phyloP scores from a whole-genome alignment of 92 coral and sea anemone genomes.

The Isaurus tuberculatus region DNA sequence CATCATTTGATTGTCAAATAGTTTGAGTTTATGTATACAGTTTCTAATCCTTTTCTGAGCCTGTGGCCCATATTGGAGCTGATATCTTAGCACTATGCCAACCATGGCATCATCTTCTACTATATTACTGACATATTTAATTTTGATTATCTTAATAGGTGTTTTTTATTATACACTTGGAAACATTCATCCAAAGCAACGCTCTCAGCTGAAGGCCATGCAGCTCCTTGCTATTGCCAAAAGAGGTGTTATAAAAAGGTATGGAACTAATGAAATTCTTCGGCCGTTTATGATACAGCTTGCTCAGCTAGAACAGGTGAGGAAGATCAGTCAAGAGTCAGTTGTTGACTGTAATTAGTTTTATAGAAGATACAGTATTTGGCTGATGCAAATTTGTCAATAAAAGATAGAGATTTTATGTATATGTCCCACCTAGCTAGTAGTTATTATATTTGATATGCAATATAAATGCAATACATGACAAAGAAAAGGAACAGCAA shows the following conservation, averaged over 20 bases:
- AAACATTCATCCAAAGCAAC: conserved; percentile 52
- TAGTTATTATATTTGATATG: too few species aligned
- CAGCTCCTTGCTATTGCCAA: conserved; percentile 57
- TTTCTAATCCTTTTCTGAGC: too few species aligned
- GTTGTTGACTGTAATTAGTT: too few species aligned
- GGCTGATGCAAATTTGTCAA: too few species aligned
- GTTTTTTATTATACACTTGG: conserved; percentile 62
- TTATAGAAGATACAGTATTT: too few species aligned
- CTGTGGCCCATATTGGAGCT: neutral
- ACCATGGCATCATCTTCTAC: neutral
- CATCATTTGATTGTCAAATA: too few species aligned
- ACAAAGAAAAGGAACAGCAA: too few species aligned
- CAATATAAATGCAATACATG: too few species aligned
- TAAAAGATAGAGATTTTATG: too few species aligned
- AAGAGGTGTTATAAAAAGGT: conserved; percentile 45
- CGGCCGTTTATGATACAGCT: conserved; percentile 57
- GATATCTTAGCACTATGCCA: neutral
- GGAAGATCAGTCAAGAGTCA: too few species aligned
- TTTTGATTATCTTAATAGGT: conserved; percentile 16
- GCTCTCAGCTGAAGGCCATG: conserved; percentile 54
- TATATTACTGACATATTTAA: neutral
- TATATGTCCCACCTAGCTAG: too few species aligned
- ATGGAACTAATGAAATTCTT: conserved; percentile 56
- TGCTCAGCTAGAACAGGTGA: conserved; percentile 59
- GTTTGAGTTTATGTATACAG: too few species aligned